Evolutionary conservation across 2,113 vertebrate genomes (phyloP), one percentile per base, ranked within the genome.

Genomic region (Percina caprodes): DNA sequence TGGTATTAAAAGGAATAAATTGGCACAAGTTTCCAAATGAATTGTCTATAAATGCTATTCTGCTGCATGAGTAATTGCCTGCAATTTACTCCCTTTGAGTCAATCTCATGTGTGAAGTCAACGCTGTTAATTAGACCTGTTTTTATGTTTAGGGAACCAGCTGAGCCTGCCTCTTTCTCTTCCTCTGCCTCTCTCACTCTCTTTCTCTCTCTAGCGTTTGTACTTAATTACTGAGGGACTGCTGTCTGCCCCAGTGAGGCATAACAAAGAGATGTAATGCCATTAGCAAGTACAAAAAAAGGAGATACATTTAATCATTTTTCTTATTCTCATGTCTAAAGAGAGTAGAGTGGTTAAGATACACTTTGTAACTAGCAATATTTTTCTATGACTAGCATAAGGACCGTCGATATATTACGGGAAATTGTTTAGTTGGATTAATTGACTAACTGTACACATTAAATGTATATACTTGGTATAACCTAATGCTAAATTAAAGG

Each of bases 71-170:
- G 87, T 94, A 93, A 94, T 94, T 94, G 92, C 89, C 88, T 90
- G 83, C 88, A 88, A 93, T 93, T 91, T 91, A 90, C 90, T 94
- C 93, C 92, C 89, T 93, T 93, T 93, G 92, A 93, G 93, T 92
- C 90, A 91, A 90, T 94, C 91, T 94, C 92, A 92, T 92, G 94
- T 93, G 91, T 94, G 91, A 93, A 93, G 91, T 92, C 92, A 85
- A 69, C 74, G 67, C 90, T 94, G 94, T 94, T 94, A 94, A 94
- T 94, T 94, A 93, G 93, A 92, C 90, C 92, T 92, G 92, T 94
- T 93, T 94, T 92, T 91, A 91, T 94, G 92, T 93, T 94, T 86
- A 79, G 82, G 89, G 90, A 93, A 88, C 91, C 93, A 94, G 94
- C 93, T 94, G 94, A 94, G 94, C 86, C 92, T 90, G 74, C 74